phyloP scores from a whole-genome alignment of 2,888 invertebrate species.

The Alloplasta piceator region DNA sequence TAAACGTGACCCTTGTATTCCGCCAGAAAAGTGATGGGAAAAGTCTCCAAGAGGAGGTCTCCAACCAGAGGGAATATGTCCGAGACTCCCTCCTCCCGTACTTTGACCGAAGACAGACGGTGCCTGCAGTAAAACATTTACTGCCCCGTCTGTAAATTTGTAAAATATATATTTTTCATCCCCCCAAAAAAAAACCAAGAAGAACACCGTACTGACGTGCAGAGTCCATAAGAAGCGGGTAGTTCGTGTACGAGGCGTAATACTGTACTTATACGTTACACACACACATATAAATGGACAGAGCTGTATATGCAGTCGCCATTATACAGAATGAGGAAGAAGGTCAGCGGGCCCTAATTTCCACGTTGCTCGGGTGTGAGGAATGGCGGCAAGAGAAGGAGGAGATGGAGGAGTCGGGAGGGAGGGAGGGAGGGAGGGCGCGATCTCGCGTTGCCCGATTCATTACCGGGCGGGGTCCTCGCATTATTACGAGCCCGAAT shows the following conservation, averaged over 20 bases:
- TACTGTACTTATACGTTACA: constrained; percentile 10
- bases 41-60: constrained; percentile 33
- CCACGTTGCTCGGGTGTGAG: constrained; percentile 59
- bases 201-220: not conserved
- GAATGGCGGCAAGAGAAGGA: too few species aligned
- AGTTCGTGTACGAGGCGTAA: not conserved
- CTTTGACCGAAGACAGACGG: not conserved
- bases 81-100: not conserved
- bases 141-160: constrained; percentile 10
- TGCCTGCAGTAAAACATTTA: constrained; percentile 23
- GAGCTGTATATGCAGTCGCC: constrained; percentile 41
- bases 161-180: constrained; percentile 20
- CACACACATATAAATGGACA: constrained; percentile 28
- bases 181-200: not conserved
- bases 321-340: constrained; percentile 64
- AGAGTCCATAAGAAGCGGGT: not conserved
- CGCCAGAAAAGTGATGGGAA: constrained; percentile 49
- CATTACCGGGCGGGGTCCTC: constrained; percentile 79
- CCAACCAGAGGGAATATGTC: constrained; percentile 37
- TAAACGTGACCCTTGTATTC: constrained; percentile 41
- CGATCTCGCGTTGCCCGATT: constrained; percentile 75
- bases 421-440: constrained; percentile 38
- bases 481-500: constrained; percentile 83
- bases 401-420: too few species aligned
- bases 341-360: constrained; percentile 79